Conservation (phyloP, 1,140 invertebrate genomes). For the Zophobas morio region DNA sequence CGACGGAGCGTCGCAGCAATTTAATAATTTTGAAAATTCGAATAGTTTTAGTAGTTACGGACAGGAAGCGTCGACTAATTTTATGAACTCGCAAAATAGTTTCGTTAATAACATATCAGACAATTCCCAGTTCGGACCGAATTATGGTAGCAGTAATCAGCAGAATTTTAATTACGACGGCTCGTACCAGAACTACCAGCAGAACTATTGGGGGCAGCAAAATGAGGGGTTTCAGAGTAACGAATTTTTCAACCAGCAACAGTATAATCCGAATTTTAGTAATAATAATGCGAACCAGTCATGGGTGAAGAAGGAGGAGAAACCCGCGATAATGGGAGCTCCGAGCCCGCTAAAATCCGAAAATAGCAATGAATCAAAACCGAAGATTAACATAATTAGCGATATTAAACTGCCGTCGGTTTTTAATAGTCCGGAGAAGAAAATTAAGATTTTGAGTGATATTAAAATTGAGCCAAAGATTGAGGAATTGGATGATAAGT, state of each 20-base stretch:
- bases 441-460: slow-evolving; percentile 66
- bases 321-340: slow-evolving; percentile 8
- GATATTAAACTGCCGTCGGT: slow-evolving; percentile 64
- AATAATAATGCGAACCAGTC: slow-evolving; percentile 53
- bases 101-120: slow-evolving; percentile 46
- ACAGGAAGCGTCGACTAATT: slow-evolving; percentile 18
- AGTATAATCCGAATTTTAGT: slow-evolving; percentile 38
- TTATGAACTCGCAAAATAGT: slow-evolving; percentile 30
- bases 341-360: slow-evolving; percentile 59
- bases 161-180: slow-evolving; percentile 45
- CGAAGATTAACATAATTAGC: slow-evolving; percentile 67
- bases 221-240: slow-evolving; percentile 53
- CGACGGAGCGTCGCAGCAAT: slow-evolving; percentile 22
- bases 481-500: slow-evolving; percentile 60
- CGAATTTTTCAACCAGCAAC: slow-evolving; percentile 34
- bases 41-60: slow-evolving; percentile 28
- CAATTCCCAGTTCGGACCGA: slow-evolving; percentile 27
- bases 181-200: slow-evolving; percentile 52
- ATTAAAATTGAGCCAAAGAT: slow-evolving; percentile 65
- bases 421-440: slow-evolving; percentile 59
- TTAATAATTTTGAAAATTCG: slow-evolving; percentile 29
- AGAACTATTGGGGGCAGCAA: slow-evolving; percentile 57
- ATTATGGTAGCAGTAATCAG: slow-evolving; percentile 14
- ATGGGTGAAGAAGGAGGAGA: slow-evolving; percentile 60
- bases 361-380: slow-evolving; percentile 60